These are phyloP conservation scores for Pantherophis vulpinus DNA, from an alignment of 2,797 vertebrate species.

Conservation along the genomic window DNA sequence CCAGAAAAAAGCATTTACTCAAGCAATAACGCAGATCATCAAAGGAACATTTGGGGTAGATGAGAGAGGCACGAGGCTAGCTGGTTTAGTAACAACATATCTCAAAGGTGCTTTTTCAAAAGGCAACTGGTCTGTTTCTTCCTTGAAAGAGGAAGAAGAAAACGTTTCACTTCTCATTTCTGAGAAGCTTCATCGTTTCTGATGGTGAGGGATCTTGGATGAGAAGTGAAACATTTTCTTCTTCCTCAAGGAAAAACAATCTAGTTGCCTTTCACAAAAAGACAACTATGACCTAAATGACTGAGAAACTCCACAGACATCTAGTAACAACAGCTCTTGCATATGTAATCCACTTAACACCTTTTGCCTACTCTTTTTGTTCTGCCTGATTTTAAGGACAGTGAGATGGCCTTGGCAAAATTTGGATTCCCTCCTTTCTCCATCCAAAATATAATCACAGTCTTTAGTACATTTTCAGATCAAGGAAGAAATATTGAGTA, in stretches of 20 bases:
- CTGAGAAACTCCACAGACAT: background rate
- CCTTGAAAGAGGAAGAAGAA: background rate
- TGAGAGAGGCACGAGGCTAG: background rate
- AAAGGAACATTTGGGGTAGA: background rate
- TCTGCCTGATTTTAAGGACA: constrained; percentile 15
- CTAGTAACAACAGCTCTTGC: background rate
- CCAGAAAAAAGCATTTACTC: background rate
- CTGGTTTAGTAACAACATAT: background rate
- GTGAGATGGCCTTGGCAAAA: background rate
- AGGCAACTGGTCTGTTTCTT: background rate
- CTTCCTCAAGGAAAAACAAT: background rate
- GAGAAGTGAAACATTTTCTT: background rate
- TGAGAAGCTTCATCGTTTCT: background rate
- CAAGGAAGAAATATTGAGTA: background rate
- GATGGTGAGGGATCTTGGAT: background rate
- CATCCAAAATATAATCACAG: background rate
- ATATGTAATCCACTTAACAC: background rate
- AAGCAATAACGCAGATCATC: background rate
- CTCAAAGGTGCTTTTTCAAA: background rate
- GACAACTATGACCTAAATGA: background rate
- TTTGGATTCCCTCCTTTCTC: background rate
- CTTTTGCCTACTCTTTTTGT: background rate
- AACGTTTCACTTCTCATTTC: background rate
- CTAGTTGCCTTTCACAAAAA: background rate
- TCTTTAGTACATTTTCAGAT: background rate